Conservation (phyloP, 2,888 invertebrate species). For the Stictocephala bisonia region DNA sequence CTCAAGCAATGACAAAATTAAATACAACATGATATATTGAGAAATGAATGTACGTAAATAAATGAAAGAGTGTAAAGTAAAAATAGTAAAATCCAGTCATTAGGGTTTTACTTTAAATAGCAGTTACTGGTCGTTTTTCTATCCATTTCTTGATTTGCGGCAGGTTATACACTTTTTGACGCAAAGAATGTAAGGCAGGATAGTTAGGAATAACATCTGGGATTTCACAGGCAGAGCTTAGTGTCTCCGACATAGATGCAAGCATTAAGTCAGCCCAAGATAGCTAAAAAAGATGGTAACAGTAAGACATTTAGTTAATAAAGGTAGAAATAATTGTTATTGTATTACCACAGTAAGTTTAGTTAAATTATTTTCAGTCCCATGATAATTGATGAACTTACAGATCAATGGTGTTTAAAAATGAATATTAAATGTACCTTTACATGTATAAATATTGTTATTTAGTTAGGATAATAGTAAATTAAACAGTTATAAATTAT, state of each 20-base stretch:
- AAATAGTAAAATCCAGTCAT: no score
- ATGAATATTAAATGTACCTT: background rate
- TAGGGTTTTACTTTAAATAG: no score
- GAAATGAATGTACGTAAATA: no score
- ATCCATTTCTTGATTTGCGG: constrained; percentile 64
- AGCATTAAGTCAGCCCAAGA: constrained; percentile 64
- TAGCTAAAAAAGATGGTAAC: constrained; percentile 61
- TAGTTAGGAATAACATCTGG: constrained; percentile 51
- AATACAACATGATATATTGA: no score
- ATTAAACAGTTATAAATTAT: background rate
- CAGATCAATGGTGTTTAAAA: no score
- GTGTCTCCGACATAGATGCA: constrained; percentile 61
- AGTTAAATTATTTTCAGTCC: no score
- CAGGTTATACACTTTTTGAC: constrained; percentile 61
- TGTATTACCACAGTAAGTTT: no score
- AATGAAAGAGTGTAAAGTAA: no score
- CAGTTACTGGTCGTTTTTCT: constrained; percentile 53
- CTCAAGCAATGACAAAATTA: no score
- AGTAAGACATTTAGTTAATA: no score
- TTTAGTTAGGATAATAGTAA: background rate
- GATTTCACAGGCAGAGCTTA: constrained; percentile 57
- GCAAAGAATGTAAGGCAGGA: constrained; percentile 61
- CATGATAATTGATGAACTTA: no score
- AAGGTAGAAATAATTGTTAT: no score
- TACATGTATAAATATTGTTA: background rate